Base-by-base conservation (phyloP, 2,797 vertebrate genomes). In the Coracias cyanogaster region DNA sequence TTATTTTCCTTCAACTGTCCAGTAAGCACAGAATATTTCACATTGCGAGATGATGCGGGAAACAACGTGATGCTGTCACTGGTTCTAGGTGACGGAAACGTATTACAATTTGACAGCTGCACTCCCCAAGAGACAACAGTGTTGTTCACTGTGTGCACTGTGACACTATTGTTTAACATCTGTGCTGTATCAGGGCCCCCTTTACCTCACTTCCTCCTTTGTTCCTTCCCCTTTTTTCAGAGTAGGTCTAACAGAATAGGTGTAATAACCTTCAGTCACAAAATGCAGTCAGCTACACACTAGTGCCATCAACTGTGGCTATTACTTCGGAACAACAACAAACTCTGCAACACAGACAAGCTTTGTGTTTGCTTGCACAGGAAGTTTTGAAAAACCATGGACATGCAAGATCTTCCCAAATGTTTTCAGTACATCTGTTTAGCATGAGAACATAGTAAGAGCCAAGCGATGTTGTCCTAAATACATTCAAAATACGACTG, bases 91-190 rank as follows among this genome's bases (percentile, higher is more conserved):
- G 85, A 96, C 24, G 35, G 64, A 69, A 91, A 48, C 35, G 54
- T 57, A 45, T 76, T 80, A n/a, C 64, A 92, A 94, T 76, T 60
- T 18, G 51, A 94, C 86, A 94, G 80, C 82, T 83, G 60, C 33
- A 28, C 62, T 93, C 81, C 78, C 91, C 90, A 85, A 69, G 67
- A 94, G 85, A 95, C 67, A 48, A 1, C 88, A 61, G 55, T 41
- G 58, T 57, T 87, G 91, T 69, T 78, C 78, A 35, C 61, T 51
- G 81, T n/a, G 58, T 61, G 55, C 82, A 46, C 86, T 71, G 57
- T 71, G 62, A 86, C 83, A 95, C 66, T 31, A 64, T 25, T 86
- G 83, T 89, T 94, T 41, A 72, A 94, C 88, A 96, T 73, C 94
- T 94, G 89, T 79, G 83, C 90, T 84, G 51, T 76, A 84, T 67